Conservation (phyloP, 2,113 vertebrate species). For the Garra rufa region DNA sequence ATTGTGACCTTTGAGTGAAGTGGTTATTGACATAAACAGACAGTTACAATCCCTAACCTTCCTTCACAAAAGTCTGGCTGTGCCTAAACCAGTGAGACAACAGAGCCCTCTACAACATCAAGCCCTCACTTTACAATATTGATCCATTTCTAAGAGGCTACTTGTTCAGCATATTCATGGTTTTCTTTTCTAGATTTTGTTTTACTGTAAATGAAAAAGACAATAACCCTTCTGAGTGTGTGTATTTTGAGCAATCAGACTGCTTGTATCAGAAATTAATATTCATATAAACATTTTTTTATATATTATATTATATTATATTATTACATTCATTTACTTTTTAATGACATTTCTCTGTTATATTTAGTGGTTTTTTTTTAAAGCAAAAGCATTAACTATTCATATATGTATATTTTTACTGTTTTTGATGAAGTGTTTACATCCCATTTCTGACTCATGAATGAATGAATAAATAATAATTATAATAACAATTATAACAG, state of each 20-base stretch:
- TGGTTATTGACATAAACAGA: constrained; percentile 79
- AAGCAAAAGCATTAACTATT: too few relatives aligned
- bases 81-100: constrained; percentile 64
- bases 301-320: too few relatives aligned
- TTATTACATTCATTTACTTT: not conserved
- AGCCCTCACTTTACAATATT: constrained; percentile 65
- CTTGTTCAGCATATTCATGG: constrained; percentile 72
- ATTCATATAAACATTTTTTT: not conserved
- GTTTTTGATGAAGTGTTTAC: too few relatives aligned
- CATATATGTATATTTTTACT: too few relatives aligned
- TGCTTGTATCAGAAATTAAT: not conserved
- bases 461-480: too few relatives aligned
- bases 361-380: too few relatives aligned
- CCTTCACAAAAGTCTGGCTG: constrained; percentile 81
- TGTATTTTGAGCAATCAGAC: not conserved
- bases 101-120: not conserved
- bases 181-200: constrained; percentile 66
- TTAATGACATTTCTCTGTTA: not conserved
- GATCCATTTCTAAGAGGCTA: constrained; percentile 75
- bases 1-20: constrained; percentile 77
- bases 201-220: constrained; percentile 63
- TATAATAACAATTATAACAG: too few relatives aligned
- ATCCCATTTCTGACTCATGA: too few relatives aligned
- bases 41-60: constrained; percentile 83
- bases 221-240: not conserved